Evolutionary conservation across 35 echinoderm and acorn worm genomes (phyloP), one percentile per base, ranked within the genome.

Genomic region (Apostichopus californicus): DNA sequence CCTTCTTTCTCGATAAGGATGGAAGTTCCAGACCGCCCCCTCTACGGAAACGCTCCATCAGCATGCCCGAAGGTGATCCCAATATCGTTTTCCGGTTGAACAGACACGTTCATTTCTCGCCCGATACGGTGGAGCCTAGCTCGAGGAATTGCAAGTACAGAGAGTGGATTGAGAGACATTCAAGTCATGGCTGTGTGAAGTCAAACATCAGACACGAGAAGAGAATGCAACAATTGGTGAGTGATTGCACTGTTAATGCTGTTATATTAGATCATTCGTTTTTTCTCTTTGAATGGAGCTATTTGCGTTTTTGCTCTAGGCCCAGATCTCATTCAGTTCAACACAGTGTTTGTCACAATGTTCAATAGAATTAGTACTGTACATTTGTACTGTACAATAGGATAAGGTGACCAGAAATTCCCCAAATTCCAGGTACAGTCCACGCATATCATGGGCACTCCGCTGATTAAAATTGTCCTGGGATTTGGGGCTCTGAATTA

Each of bases 81-180:
- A 58, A 91, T 15, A 91, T 79, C 18, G 20, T 78, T 0, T 91
- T 26, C 15, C 71, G 77, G 53, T 57, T 94, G 22, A 94, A 86
- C 75, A 93, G 81, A 28, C 92, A 92, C 64, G 94, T 95, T 6
- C 83, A 59, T n/a, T 95, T 95, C 56, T 95, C 94, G 10, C 94
- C 94, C 11, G 94, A 93, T 57, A 95, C 91, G 17, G 86, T 93
- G 46, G 94, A 95, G 9, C 94, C 94, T 2, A 53, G 79, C 5
- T 78, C 94, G 13, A 92, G 94, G 28, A 82, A 80, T 26, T 93
- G 94, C 87, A 92, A 79, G 64, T 95, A 95, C 54, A 56, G 94
- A 79, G 92, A 95, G 28, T 95, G 92, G 86, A 90, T 95, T 52
- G 94, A 95, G 71, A 53, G 64, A 54, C 79, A 90, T 17, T 94